Conservation (phyloP, 1,140 invertebrate genomes). For the Drosophila athabasca region DNA sequence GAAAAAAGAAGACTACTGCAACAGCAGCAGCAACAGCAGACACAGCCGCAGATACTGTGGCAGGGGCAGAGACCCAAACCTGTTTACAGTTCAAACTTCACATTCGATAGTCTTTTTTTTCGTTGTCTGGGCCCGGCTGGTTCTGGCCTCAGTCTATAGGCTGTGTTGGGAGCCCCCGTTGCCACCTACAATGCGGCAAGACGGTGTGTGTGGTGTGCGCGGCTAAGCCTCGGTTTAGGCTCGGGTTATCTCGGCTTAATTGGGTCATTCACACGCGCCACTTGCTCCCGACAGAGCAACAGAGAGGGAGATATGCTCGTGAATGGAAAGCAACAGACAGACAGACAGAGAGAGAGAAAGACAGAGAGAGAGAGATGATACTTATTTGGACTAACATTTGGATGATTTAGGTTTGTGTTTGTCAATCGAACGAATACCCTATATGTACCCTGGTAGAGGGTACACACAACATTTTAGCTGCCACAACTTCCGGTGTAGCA, state of each 20-base stretch:
- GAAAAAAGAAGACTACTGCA: not conserved
- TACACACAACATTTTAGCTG: conserved; percentile 41
- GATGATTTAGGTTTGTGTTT: no score
- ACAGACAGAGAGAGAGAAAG: conserved; percentile 26
- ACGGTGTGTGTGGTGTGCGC: no score
- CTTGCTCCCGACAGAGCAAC: conserved; percentile 36
- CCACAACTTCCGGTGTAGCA: conserved; percentile 55
- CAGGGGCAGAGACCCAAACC: conserved; percentile 15
- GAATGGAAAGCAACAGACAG: conserved; percentile 23
- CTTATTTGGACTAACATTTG: no score
- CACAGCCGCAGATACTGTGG: conserved; percentile 16
- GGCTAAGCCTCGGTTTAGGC: conserved; percentile 55
- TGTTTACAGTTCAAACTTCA: conserved; percentile 50
- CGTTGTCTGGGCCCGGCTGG: conserved; percentile 21
- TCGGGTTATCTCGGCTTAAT: conserved; percentile 67
- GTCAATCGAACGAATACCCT: no score
- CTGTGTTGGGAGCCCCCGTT: not conserved
- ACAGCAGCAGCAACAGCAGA: conserved; percentile 33
- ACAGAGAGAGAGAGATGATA: conserved; percentile 20
- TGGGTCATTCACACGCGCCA: conserved; percentile 79
- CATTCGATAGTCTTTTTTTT: conserved; percentile 28
- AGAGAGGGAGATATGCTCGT: conserved; percentile 21
- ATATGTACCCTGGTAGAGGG: no score
- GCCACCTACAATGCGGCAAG: no score
- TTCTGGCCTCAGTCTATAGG: conserved; percentile 10